Evolutionary conservation across 2,888 invertebrate genomes (phyloP).

Genomic region (Cephonodes hylas): DNA sequence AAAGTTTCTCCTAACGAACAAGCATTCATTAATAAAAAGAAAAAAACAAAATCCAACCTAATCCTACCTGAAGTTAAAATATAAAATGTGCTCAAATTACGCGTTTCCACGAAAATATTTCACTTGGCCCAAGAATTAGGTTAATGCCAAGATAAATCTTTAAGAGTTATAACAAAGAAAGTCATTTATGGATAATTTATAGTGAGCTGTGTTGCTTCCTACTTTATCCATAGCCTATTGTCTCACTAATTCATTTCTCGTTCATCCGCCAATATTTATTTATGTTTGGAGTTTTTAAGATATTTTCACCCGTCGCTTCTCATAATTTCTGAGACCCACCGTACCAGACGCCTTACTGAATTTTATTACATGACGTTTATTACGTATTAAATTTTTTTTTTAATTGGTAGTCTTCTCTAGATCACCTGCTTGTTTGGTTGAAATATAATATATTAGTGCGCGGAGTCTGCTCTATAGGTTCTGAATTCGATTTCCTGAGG

Average conservation of each 20-base stretch:
- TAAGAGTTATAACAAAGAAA: conserved; percentile 26
- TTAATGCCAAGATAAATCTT: conserved; percentile 37
- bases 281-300: too few species aligned
- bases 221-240: background rate
- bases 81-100: conserved; percentile 28
- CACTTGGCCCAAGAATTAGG: conserved; percentile 37
- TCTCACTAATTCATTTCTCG: background rate
- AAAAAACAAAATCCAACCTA: conserved; percentile 21
- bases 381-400: too few species aligned
- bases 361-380: too few species aligned
- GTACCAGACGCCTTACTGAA: too few species aligned
- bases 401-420: too few species aligned
- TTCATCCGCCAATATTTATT: background rate
- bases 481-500: too few species aligned
- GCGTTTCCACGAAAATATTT: conserved; percentile 32
- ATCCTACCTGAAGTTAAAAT: conserved; percentile 30
- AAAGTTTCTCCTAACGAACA: background rate
- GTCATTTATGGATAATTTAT: conserved; percentile 23
- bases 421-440: too few species aligned
- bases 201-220: background rate
- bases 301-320: too few species aligned
- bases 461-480: too few species aligned
- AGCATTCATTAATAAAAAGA: conserved; percentile 15
- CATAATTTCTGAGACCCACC: too few species aligned
- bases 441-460: too few species aligned